These are phyloP conservation scores for Oscheius sp. DNA, from an alignment of 2,888 invertebrate genomes.

Conservation along the genomic window DNA sequence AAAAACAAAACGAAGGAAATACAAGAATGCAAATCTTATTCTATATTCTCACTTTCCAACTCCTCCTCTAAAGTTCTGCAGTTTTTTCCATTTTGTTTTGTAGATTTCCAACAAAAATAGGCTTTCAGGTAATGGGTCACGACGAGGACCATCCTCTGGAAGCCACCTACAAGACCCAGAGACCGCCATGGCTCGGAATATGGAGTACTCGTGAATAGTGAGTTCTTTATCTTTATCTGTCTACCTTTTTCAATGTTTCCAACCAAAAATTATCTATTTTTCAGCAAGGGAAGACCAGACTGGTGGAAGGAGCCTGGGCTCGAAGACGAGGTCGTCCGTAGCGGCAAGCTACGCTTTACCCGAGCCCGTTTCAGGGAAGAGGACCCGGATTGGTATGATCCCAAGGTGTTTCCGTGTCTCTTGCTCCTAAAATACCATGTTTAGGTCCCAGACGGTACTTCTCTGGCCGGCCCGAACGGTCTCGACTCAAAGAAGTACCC, in stretches of 20 bases:
- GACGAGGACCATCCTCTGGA: constrained; percentile 60
- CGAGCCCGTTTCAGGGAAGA: constrained; percentile 55
- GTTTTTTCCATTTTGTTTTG: background rate
- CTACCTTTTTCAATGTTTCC: background rate
- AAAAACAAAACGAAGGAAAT: too few relatives aligned
- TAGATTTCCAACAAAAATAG: background rate
- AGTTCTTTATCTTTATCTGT: constrained; percentile 17
- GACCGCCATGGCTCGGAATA: constrained; percentile 68
- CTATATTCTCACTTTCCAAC: too few relatives aligned
- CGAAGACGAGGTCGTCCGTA: constrained; percentile 52
- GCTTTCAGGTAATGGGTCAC: constrained; percentile 55
- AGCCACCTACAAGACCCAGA: constrained; percentile 64
- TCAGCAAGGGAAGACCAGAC: constrained; percentile 66
- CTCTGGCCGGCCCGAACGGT: constrained; percentile 66
- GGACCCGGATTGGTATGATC: constrained; percentile 64
- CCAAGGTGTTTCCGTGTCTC: constrained; percentile 41
- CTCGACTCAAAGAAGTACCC: constrained; percentile 62
- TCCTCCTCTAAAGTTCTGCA: too few relatives aligned
- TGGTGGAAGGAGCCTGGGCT: constrained; percentile 69
- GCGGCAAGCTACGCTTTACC: constrained; percentile 52
- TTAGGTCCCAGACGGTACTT: constrained; percentile 69
- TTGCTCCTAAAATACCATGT: background rate
- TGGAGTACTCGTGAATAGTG: constrained; percentile 67
- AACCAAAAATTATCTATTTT: constrained; percentile 28
- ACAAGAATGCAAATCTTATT: too few relatives aligned